phyloP scores from a whole-genome alignment of 2,888 invertebrate genomes.

The Odontocolon sp. region DNA sequence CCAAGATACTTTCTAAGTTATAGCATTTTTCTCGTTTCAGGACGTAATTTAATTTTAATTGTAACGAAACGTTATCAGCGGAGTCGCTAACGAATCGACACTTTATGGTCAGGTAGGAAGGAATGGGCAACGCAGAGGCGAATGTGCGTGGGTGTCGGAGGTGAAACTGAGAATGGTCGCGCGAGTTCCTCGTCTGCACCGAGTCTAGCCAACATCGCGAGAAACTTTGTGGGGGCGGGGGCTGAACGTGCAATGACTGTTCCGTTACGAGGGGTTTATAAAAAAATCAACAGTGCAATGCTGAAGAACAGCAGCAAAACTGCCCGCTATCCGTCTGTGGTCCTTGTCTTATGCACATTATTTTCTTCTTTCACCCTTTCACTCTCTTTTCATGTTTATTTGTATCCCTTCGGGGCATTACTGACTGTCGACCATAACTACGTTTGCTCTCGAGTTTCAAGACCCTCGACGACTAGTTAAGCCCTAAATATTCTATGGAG shows the following conservation, averaged over 20 bases:
- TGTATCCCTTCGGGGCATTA: not conserved
- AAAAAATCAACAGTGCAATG: constrained; percentile 53
- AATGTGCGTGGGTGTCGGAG: constrained; percentile 1
- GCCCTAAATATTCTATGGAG: not conserved
- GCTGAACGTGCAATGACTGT: constrained; percentile 7
- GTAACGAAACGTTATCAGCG: not conserved
- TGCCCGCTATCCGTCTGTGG: not conserved
- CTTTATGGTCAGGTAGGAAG: not conserved
- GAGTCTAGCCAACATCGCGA: constrained; percentile 44
- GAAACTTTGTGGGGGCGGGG: constrained; percentile 1
- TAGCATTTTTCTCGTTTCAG: too few species aligned
- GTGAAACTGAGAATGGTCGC: constrained; percentile 1
- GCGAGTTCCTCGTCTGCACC: constrained; percentile 37
- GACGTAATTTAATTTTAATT: too few species aligned
- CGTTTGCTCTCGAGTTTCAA: not conserved
- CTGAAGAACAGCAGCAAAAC: not conserved
- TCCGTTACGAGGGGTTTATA: constrained; percentile 45
- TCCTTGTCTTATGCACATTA: constrained; percentile 19
- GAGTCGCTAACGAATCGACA: not conserved
- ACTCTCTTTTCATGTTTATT: not conserved
- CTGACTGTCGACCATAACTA: not conserved
- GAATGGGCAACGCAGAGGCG: not conserved
- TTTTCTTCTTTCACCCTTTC: not conserved
- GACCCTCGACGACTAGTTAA: not conserved
- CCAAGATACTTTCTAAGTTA: too few species aligned